A percentile compares a stretch with the other conserved stretches of the same genome.
phyloP scores from a whole-genome alignment of 1,140 invertebrate genomes.

The Trissolcus basalis region DNA sequence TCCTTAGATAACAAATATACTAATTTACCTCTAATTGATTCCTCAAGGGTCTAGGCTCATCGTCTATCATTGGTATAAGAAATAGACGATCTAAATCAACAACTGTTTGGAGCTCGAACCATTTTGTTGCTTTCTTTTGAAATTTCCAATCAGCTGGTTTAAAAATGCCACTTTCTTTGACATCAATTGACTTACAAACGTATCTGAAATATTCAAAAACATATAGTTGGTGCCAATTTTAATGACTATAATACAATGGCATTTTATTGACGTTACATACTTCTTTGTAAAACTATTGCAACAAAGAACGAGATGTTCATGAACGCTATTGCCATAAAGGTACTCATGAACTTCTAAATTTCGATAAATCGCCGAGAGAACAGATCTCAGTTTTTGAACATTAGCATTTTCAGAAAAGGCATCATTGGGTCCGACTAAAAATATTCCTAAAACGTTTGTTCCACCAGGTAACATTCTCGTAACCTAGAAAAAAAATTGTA shows the following conservation, averaged over 20 bases:
- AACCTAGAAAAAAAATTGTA: constrained; percentile 77
- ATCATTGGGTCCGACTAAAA: constrained; percentile 80
- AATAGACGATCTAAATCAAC: constrained; percentile 83
- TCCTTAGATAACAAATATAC: constrained; percentile 8
- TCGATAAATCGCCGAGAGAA: constrained; percentile 78
- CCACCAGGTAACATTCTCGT: constrained; percentile 89
- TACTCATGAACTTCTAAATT: constrained; percentile 77
- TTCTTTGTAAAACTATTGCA: constrained; percentile 75
- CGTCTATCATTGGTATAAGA: constrained; percentile 77
- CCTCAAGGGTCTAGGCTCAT: constrained; percentile 78
- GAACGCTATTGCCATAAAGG: constrained; percentile 77
- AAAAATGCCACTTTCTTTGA: constrained; percentile 62
- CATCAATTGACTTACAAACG: constrained; percentile 69
- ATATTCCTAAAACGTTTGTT: constrained; percentile 83
- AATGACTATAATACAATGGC: too few relatives aligned
- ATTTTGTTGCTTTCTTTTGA: constrained; percentile 78
- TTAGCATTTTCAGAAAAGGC: constrained; percentile 76
- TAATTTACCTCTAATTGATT: constrained; percentile 80
- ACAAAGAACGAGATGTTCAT: constrained; percentile 76
- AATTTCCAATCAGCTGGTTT: constrained; percentile 82
- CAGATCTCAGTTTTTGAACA: constrained; percentile 76
- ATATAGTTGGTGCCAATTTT: too few relatives aligned
- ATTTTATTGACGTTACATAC: too few relatives aligned
- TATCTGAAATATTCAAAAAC: constrained; percentile 60
- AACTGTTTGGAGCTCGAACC: constrained; percentile 83